Base-by-base conservation (phyloP, 2,797 vertebrate species). In the Eremophila alpestris region DNA sequence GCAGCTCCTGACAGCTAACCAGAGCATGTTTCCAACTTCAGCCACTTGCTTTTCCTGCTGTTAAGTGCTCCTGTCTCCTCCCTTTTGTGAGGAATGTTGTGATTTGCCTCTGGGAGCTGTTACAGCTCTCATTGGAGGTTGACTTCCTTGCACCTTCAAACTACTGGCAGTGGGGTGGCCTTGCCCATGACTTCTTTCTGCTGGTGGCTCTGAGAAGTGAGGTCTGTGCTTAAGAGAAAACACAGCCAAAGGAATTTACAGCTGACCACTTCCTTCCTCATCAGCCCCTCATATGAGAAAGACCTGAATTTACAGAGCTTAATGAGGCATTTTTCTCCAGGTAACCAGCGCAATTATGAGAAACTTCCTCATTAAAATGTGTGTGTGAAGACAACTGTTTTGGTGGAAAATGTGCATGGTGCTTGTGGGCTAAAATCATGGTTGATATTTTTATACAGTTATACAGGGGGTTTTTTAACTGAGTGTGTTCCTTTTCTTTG, bases 401-500 rank as follows among this genome's bases (percentile, higher is more conserved):
- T 46, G 16, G 14, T 51, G 76, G 27, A 63, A 73, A 77, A 59
- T 26, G 16, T 55, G 4, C 7, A 7, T 14, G 21, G 16, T 7
- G 3, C 30, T 49, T 19, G 4, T 48, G 46, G 11, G 20, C 20
- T 80, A 40, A 85, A 89, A 68, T 68, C 41, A 55, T 12, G 20
- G 30, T 18, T 3, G 0, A n/a, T 43, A 0, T 5, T n/a, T 83
- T 63, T 30, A 32, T 30, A 16, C 6, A 52, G 11, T 4, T 26
- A 41, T 34, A 21, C 0, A 38, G 38, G 38, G 38, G 38, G 8
- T 4, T 10, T 62, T 59, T 69, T 30, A 8, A 13, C 21, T 48
- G 16, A 3, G 8, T 54, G 17, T 3, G 10, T 16, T n/a, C 38
- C 18, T 30, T 40, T 40, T 29, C 10, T 55, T 46, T 56, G 9